phyloP scores from a whole-genome alignment of 2,113 vertebrate species.

The Ochotona princeps region DNA sequence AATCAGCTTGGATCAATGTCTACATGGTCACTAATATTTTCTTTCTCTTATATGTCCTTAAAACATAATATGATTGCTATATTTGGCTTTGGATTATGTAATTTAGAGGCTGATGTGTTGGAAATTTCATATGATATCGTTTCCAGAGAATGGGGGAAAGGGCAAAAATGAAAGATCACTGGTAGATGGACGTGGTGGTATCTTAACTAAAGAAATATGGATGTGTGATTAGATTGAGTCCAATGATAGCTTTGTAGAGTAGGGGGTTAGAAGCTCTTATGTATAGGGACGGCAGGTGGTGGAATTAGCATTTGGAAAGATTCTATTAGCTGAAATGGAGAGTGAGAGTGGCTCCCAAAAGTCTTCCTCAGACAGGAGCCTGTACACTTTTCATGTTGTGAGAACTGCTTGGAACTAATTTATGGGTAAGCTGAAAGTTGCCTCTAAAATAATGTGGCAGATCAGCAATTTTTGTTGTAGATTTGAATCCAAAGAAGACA shows the following conservation, averaged over 20 bases:
- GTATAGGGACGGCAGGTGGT: constrained; percentile 35
- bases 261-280: constrained; percentile 20
- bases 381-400: constrained; percentile 34
- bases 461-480: constrained; percentile 60
- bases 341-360: constrained; percentile 55
- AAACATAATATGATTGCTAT: constrained; percentile 57
- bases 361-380: constrained; percentile 58
- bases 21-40: constrained; percentile 30
- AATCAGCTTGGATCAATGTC: constrained; percentile 55
- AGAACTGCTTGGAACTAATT: constrained; percentile 13
- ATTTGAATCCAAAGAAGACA: constrained; percentile 63
- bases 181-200: constrained; percentile 53
- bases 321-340: background rate
- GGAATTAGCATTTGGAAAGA: constrained; percentile 61
- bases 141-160: constrained; percentile 57
- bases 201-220: constrained; percentile 54
- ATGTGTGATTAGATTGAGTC: constrained; percentile 66
- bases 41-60: constrained; percentile 17
- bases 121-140: constrained; percentile 38
- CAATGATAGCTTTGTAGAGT: constrained; percentile 74
- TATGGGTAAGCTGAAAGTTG: constrained; percentile 49
- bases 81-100: constrained; percentile 63
- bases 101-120: constrained; percentile 49
- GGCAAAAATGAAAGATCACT: constrained; percentile 44
- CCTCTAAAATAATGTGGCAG: constrained; percentile 59